phyloP scores from a whole-genome alignment of 2,113 vertebrate species.

The Podarcis muralis region DNA sequence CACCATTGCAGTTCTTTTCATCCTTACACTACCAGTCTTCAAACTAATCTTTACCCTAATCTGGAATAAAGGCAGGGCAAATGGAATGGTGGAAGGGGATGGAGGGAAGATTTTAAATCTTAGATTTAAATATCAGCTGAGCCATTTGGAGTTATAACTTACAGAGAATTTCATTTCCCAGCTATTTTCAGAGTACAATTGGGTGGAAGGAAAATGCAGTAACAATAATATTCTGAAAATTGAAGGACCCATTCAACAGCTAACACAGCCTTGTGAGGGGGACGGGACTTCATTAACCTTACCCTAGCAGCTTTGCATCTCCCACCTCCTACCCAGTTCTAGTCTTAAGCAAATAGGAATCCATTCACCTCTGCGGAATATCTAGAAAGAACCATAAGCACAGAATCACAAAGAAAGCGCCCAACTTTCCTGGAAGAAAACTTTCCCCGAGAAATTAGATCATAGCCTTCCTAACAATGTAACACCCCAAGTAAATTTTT shows the following conservation, averaged over 20 bases:
- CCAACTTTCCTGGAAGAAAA: not conserved
- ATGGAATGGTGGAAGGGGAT: not conserved
- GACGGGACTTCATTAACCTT: constrained; percentile 42
- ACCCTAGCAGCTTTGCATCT: constrained; percentile 48
- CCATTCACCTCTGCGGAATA: constrained; percentile 7
- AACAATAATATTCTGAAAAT: constrained; percentile 34
- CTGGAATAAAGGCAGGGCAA: not conserved
- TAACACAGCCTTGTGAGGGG: constrained; percentile 3
- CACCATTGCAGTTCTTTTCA: not conserved
- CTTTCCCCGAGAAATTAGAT: not conserved
- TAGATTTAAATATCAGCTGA: not conserved
- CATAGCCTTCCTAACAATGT: not conserved
- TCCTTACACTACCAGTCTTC: not conserved
- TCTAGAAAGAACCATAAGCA: constrained; percentile 26
- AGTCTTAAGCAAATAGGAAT: constrained; percentile 48
- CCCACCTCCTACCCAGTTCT: constrained; percentile 19
- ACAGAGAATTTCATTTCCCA: not conserved
- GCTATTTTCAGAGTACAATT: constrained; percentile 31
- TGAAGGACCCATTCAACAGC: constrained; percentile 43
- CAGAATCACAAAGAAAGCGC: not conserved
- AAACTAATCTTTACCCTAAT: not conserved
- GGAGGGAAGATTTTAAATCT: not conserved
- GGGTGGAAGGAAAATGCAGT: constrained; percentile 38
- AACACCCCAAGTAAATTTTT: not conserved
- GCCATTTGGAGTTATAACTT: not conserved